Evolutionary conservation across 2,113 vertebrate genomes (phyloP).

Genomic region (Ptilorrhoa leucosticta): DNA sequence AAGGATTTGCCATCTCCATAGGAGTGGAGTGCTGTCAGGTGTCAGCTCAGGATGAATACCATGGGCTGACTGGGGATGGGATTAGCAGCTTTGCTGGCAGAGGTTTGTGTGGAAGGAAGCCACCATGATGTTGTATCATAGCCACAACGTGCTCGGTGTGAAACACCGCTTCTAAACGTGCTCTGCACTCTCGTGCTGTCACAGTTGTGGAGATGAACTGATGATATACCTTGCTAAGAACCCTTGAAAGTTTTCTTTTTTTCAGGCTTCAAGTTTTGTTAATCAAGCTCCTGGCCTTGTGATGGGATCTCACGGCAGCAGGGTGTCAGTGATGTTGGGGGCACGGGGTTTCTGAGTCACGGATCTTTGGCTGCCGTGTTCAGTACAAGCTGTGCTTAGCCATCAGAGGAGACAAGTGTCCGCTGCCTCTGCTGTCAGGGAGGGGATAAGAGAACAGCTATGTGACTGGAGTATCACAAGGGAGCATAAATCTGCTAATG

Average conservation of each 20-base stretch:
- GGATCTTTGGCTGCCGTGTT: neutral
- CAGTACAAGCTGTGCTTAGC: neutral
- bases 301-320: neutral
- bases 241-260: neutral
- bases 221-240: neutral
- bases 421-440: neutral
- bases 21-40: neutral
- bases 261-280: neutral
- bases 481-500: neutral
- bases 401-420: neutral
- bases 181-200: rapidly evolving
- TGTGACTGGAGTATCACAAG: neutral
- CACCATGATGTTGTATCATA: rapidly evolving
- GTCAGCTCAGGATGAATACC: neutral
- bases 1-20: neutral
- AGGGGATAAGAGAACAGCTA: neutral
- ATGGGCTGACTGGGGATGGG: neutral
- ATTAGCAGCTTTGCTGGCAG: neutral
- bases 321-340: neutral
- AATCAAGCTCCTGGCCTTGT: neutral
- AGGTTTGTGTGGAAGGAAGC: neutral
- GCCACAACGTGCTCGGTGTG: rapidly evolving
- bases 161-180: rapidly evolving
- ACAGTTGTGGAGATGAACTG: neutral
- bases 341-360: rapidly evolving